These are phyloP conservation scores for Microdon myrmicae DNA, from an alignment of 2,888 invertebrate species.

Conservation along the genomic window DNA sequence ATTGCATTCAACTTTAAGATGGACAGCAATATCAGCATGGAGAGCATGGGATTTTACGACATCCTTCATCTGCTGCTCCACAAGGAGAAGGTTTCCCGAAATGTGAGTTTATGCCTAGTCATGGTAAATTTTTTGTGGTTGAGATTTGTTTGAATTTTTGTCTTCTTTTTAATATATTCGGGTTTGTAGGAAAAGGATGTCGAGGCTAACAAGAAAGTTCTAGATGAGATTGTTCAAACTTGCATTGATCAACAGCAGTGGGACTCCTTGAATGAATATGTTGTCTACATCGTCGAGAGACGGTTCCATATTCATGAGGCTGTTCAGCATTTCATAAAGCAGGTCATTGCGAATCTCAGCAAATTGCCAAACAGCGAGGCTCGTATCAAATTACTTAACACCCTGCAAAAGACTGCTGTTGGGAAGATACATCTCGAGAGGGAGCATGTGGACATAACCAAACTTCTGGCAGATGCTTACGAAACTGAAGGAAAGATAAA, in stretches of 20 bases:
- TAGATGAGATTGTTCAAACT: conserved; percentile 88
- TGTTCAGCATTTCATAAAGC: conserved; percentile 91
- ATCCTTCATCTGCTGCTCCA: conserved; percentile 28
- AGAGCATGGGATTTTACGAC: conserved; percentile 16
- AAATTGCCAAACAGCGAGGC: conserved; percentile 84
- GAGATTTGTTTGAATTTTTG: background rate
- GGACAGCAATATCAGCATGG: background rate
- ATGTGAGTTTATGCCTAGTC: conserved; percentile 7
- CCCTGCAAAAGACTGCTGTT: conserved; percentile 88
- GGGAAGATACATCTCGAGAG: conserved; percentile 98
- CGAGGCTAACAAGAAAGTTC: conserved; percentile 86
- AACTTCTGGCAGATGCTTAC: conserved; percentile 80
- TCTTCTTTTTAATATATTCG: conserved; percentile 68
- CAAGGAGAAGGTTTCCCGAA: conserved; percentile 28
- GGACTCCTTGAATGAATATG: conserved; percentile 88
- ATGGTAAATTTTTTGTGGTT: background rate
- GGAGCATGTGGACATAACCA: conserved; percentile 90
- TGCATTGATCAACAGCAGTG: conserved; percentile 88
- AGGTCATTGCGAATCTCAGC: conserved; percentile 85
- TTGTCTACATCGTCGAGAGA: conserved; percentile 86
- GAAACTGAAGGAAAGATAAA: conserved; percentile 80
- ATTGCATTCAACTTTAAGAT: background rate
- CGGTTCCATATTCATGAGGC: conserved; percentile 89
- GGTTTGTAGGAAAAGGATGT: conserved; percentile 72
- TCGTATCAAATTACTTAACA: conserved; percentile 90